Base-by-base conservation (phyloP, 2,888 invertebrate genomes). In the Antitype chi region DNA sequence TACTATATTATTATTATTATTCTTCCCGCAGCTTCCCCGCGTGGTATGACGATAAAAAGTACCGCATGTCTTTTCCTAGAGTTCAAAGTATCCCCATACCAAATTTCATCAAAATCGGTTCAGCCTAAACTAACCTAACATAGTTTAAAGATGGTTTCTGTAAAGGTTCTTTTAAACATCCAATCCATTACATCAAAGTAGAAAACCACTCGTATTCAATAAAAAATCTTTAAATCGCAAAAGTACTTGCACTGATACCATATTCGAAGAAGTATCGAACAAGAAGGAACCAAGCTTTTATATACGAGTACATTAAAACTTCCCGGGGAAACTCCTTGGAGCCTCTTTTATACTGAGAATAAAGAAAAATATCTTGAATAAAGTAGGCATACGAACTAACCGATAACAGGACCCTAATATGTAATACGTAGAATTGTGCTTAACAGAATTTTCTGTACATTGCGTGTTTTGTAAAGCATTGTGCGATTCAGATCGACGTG, bases 271-370 rank as follows among this genome's bases (percentile, higher is more conserved):
- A 86, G 87, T 84, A 89, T 84, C 85, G 81, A 87, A 89, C 84
- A 89, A 88, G 81, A 86, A 74, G 79, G 81, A 87, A 87, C 83
- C 87, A 89, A 87, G 91, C 93, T 93, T 92, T 92, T 90, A 94
- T 92, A 90, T 88, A n/a, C n/a, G n/a, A n/a, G n/a, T n/a, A 93
- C 92, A 92, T 92, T 93, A 93, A 94, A 93, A 93, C 91, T 93
- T 93, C 76, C 67, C 69, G 52, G 57, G 52, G 62, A 81, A 87
- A 82, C 83, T 85, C 84, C 81, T 79, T 67, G 55, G 80, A 76
- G 85, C 70, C 70, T 74, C 81, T 79, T 87, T 87, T 80, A 78
- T 86, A 67, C 53, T 11, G 76, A 62, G 83, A 80, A 86, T 76
- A 83, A 87, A 85, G 80, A 70, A 80, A 81, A 81, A 80, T 85